Percentiles rank a stretch among this genome's conserved stretches.
Evolutionary conservation across 2,888 invertebrate genomes (phyloP).

Genomic region (Pedicia rivosa): DNA sequence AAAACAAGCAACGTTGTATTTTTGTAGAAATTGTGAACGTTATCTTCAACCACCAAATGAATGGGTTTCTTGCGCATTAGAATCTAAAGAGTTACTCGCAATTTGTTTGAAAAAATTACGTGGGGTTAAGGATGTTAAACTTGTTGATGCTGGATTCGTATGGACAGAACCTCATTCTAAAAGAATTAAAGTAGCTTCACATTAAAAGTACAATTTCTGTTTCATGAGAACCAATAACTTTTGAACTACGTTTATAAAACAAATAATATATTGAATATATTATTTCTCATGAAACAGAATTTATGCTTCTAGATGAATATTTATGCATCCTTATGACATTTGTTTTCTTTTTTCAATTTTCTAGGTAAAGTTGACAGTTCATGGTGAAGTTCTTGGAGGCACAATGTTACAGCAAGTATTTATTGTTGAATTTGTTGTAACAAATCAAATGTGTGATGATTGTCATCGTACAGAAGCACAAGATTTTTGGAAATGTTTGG

Average conservation of each 20-base stretch:
- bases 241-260: too few relatives aligned
- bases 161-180: conserved; percentile 99
- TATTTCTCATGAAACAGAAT: too few relatives aligned
- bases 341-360: conserved; percentile 33
- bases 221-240: too few relatives aligned
- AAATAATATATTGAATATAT: too few relatives aligned
- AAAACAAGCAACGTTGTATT: conserved; percentile 78
- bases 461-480: conserved; percentile 96
- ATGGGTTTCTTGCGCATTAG: conserved; percentile 73
- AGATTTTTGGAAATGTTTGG: conserved; percentile 90
- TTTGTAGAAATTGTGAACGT: conserved; percentile 86
- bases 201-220: too few relatives aligned
- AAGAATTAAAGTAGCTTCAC: conserved; percentile 63
- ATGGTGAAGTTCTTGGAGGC: conserved; percentile 85
- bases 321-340: neutral
- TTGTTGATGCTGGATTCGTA: conserved; percentile 91
- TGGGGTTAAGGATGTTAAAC: conserved; percentile 72
- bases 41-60: conserved; percentile 85
- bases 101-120: conserved; percentile 87
- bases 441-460: conserved; percentile 92
- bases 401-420: conserved; percentile 89
- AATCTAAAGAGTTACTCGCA: conserved; percentile 77
- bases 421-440: conserved; percentile 81
- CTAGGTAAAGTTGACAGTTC: conserved; percentile 64
- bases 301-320: neutral